A percentile compares a stretch with the other conserved stretches of the same genome.
Evolutionary conservation across 2,113 vertebrate species (phyloP).

Genomic region (Myrmecophaga tridactyla): DNA sequence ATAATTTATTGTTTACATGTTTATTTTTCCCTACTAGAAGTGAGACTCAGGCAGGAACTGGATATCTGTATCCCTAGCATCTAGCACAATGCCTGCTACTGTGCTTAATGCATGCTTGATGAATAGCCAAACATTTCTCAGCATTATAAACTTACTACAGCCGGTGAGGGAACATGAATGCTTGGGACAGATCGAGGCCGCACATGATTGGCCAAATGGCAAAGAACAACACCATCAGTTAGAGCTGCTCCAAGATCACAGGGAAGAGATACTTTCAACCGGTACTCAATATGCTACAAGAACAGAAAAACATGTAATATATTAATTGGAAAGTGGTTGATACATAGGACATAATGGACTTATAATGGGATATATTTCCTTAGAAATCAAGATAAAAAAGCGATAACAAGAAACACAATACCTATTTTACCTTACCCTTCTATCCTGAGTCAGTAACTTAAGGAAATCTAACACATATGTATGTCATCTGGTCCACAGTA

Average conservation of each 20-base stretch:
- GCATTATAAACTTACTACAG: slow-evolving; percentile 89
- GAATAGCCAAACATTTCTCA: not conserved
- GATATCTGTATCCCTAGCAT: not conserved
- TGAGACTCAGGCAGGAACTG: not conserved
- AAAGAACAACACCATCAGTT: slow-evolving; percentile 96
- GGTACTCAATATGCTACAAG: slow-evolving; percentile 91
- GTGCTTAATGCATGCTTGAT: not conserved
- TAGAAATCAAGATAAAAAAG: slow-evolving; percentile 52
- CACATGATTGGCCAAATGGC: slow-evolving; percentile 97
- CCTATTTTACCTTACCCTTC: slow-evolving; percentile 4
- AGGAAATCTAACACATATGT: not conserved
- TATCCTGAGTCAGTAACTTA: not conserved
- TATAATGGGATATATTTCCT: not conserved
- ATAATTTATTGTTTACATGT: not conserved
- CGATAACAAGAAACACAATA: not conserved
- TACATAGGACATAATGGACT: not conserved
- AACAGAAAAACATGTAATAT: slow-evolving; percentile 12
- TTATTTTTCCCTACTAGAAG: not conserved
- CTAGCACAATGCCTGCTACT: not conserved
- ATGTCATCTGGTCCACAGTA: not conserved
- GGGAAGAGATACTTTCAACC: slow-evolving; percentile 94
- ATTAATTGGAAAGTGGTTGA: not conserved
- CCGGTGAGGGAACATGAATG: slow-evolving; percentile 97
- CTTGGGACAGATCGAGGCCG: slow-evolving; percentile 96
- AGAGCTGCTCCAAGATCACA: slow-evolving; percentile 94